phyloP scores from a whole-genome alignment of 2,888 invertebrate species.

The Erebia epiphron region DNA sequence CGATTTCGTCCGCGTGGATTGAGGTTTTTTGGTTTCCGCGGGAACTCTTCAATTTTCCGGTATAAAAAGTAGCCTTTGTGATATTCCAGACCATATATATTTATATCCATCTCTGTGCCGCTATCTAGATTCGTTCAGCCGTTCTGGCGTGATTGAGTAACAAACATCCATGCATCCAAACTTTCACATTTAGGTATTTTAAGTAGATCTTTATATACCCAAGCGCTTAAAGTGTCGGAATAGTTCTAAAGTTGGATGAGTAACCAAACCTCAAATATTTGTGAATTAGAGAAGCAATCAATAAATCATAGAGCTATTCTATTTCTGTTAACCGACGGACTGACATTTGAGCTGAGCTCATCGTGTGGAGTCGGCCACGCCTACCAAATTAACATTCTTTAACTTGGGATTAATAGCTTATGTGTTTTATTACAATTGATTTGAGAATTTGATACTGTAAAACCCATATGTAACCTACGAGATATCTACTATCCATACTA shows the following conservation, averaged over 20 bases:
- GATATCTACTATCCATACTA: background rate
- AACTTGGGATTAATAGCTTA: constrained; percentile 10
- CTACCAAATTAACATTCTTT: constrained; percentile 16
- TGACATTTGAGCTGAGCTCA: constrained; percentile 10
- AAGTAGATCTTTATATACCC: too few relatives aligned
- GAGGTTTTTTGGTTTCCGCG: too few relatives aligned
- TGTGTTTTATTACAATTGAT: constrained; percentile 4
- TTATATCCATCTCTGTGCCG: too few relatives aligned
- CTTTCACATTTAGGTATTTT: too few relatives aligned
- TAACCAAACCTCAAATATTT: background rate
- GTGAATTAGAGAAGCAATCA: background rate
- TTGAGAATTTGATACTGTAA: background rate
- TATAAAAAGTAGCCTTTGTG: too few relatives aligned
- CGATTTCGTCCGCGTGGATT: too few relatives aligned
- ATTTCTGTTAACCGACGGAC: constrained; percentile 1
- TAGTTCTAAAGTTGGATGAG: background rate
- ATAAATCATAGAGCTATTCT: constrained; percentile 6
- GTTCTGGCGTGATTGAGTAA: too few relatives aligned
- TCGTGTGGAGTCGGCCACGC: constrained; percentile 14
- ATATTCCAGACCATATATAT: too few relatives aligned
- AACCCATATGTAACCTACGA: background rate
- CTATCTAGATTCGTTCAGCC: too few relatives aligned
- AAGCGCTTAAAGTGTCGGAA: background rate
- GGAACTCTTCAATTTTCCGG: too few relatives aligned
- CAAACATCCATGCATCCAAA: too few relatives aligned